Evolutionary conservation across 1,140 invertebrate species (phyloP), one percentile per base, ranked within the genome.

Genomic region (Scaptomyza graminum): DNA sequence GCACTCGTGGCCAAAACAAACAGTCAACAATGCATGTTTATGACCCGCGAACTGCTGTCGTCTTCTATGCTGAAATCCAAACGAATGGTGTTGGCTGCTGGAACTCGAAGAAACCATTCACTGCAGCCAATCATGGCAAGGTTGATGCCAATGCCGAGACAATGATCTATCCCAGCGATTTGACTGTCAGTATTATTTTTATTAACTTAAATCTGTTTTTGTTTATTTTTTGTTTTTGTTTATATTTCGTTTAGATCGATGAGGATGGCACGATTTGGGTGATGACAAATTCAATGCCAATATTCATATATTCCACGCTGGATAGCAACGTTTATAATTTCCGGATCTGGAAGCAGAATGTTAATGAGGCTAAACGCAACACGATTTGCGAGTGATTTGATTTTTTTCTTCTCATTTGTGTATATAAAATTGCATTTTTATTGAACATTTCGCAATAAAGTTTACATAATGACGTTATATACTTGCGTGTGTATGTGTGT

Each of bases 61-160:
- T 95, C 7, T 95, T 96, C 90, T 95, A 94, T 59, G 93, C 94
- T 0, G 94, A 95, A 75, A 91, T 95, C n/a, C 94, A 94, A 6
- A 92, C 91, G 43, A 94, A 95, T 78, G 94, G 94, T 0, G 91
- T 96, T 0, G 94, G 94, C 1, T 96, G 95, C 71, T 96, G 95
- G 95, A 95, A 95, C 68, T 94, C 93, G 0, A 92, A 22, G 2
- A 41, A 52, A 0, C 83, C 93, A 1, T 91, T 96, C 8, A 92
- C 89, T 9, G 90, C 93, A 1, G 88, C 93, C 9, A 94, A 94
- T 81, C 90, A 96, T 22, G 94, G 92, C 1, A 91, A 93, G 8
- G 79, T 96, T 1, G 94, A 93, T 0, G 89, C 93, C 62, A 93
- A 96, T 76, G 91, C 91, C 5, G 75, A 91, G 43, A 92, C 81